Evolutionary conservation across 23 tunicate genomes (phyloP).

Genomic region (Aplidium turbinatum): DNA sequence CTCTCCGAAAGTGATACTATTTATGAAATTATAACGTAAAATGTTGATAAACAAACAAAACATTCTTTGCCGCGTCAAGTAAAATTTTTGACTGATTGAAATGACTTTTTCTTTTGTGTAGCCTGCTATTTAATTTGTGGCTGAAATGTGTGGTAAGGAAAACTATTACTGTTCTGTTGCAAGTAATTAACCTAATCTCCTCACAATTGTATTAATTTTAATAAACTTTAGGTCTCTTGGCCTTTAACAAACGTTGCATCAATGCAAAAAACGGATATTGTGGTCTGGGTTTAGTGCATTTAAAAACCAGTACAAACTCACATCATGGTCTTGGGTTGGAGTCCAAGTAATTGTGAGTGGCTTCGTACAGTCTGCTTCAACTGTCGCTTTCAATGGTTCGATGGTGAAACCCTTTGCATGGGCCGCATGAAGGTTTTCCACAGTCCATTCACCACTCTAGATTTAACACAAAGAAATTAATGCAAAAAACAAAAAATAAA

Average conservation of each 20-base stretch:
- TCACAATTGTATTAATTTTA: slow-evolving; percentile 1
- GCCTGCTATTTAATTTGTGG: no score
- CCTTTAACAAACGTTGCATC: no score
- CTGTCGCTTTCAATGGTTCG: slow-evolving; percentile 69
- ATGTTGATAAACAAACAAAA: no score
- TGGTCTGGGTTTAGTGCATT: neutral
- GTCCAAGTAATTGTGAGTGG: slow-evolving; percentile 70
- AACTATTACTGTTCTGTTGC: no score
- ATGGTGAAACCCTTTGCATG: slow-evolving; percentile 60
- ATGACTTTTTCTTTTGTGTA: no score
- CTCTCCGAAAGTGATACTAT: no score
- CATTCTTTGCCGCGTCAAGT: no score
- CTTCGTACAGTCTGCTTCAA: slow-evolving; percentile 64
- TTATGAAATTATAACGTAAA: no score
- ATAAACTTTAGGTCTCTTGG: neutral
- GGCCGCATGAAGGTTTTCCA: slow-evolving; percentile 63
- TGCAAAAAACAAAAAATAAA: no score
- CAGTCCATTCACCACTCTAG: slow-evolving; percentile 83
- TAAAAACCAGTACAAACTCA: slow-evolving; percentile 24
- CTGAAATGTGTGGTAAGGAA: no score
- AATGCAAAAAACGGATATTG: neutral
- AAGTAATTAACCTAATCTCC: no score
- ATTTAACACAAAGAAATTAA: neutral
- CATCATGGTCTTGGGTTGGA: slow-evolving; percentile 79
- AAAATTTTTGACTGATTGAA: no score